Evolutionary conservation across 2,888 invertebrate species (phyloP), one percentile per base, ranked within the genome.

Genomic region (Drosophila anomalipes): DNA sequence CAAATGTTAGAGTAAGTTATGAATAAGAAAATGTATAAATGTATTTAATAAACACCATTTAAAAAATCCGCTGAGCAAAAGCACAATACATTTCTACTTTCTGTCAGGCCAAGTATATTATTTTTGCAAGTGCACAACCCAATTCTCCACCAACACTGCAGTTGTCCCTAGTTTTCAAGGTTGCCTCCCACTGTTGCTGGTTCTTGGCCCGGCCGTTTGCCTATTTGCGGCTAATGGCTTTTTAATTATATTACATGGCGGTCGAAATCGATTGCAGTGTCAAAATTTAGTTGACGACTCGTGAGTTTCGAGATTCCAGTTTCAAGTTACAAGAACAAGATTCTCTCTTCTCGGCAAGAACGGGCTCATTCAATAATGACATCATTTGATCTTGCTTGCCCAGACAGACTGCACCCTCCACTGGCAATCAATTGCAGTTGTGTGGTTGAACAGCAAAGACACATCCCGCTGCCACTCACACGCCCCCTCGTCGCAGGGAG

Each of bases 231-330:
- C 89, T 87, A 87, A 87, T 87, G 86, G 83, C 82, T 86, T 87
- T 90, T 87, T 87, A 87, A 87, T 87, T 90, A 90, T 86, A 90
- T 87, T 90, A 89, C 60, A 81, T 76, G 74, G 73, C 73, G 83
- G 73, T 85, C 80, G 81, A 83, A 64, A 87, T 76, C 78, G 86
- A 87, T 77, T 53, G 33, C 16, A 58, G n/a, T 9, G 9, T 59
- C 59, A 35, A 28, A 44, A 70, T 70, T 75, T 83, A 57, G 67
- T 63, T 69, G 53, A 14, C 32, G 47, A 32, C 33, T 68, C 57
- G 22, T 68, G 49, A 68, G 33, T 35, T 44, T 12, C 19, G 22
- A 56, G 37, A 56, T 47, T 26, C 47, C 26, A 16, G 26, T 16
- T 47, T 47, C 26, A 3, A 7, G 16, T 47, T 26, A 26, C 26